Percentiles rank a stretch among this genome's conserved stretches.
Evolutionary conservation across 2,888 invertebrate species (phyloP).

Genomic region (Dryomyza anilis): DNA sequence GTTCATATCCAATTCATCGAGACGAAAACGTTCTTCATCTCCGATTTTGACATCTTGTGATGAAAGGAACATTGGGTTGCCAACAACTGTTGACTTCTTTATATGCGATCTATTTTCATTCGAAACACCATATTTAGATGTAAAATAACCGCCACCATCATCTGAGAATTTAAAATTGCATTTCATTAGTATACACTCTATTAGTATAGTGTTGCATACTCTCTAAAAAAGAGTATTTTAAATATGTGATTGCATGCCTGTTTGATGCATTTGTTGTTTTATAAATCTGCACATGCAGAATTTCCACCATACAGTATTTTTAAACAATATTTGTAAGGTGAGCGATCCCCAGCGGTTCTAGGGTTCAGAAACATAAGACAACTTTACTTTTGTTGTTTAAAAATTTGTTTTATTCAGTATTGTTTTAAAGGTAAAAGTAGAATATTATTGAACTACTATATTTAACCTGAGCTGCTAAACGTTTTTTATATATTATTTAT

Average conservation of each 20-base stretch:
- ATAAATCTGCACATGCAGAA: too few species aligned
- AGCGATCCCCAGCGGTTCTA: too few species aligned
- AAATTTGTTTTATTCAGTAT: too few species aligned
- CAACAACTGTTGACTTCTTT: conserved; percentile 84
- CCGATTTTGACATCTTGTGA: conserved; percentile 62
- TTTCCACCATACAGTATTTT: too few species aligned
- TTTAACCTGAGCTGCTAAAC: too few species aligned
- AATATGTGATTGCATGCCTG: neutral
- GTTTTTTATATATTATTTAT: too few species aligned
- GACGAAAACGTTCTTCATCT: conserved; percentile 69
- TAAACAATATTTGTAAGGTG: too few species aligned
- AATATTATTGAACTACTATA: too few species aligned
- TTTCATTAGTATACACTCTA: conserved; percentile 8
- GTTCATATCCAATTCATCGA: conserved; percentile 91
- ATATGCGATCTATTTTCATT: conserved; percentile 62
- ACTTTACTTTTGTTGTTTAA: too few species aligned
- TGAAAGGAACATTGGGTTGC: conserved; percentile 84
- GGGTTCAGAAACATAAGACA: too few species aligned
- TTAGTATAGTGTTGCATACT: neutral
- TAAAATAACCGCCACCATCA: conserved; percentile 27
- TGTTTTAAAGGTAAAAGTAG: too few species aligned
- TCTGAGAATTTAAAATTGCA: too few species aligned
- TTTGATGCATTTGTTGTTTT: neutral
- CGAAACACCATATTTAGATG: conserved; percentile 28
- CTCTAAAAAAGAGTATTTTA: neutral